A percentile compares a stretch with the other conserved stretches of the same genome.
Evolutionary conservation across 1,140 invertebrate genomes (phyloP).

Genomic region (Drosophila tristis): DNA sequence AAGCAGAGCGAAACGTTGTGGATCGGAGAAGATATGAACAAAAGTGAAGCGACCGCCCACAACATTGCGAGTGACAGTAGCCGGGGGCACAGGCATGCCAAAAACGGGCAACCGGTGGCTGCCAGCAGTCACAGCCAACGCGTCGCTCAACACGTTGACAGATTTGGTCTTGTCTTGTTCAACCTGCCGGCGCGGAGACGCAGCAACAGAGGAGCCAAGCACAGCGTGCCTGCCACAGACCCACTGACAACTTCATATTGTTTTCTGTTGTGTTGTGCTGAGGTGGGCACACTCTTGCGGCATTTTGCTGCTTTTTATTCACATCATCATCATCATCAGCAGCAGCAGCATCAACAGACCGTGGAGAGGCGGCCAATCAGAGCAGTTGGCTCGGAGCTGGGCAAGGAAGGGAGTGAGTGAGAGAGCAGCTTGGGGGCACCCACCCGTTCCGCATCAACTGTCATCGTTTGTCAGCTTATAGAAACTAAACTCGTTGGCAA

Average conservation of each 20-base stretch:
- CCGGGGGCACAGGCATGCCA: slow-evolving; percentile 22
- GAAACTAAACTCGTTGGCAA: slow-evolving; percentile 56
- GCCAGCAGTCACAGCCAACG: slow-evolving; percentile 53
- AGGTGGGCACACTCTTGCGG: slow-evolving; percentile 9
- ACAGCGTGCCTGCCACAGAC: slow-evolving; percentile 10
- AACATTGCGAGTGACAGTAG: slow-evolving; percentile 45
- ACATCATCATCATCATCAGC: slow-evolving; percentile 40
- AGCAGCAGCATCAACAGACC: slow-evolving; percentile 16
- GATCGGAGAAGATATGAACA: slow-evolving; percentile 53
- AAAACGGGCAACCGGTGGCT: slow-evolving; percentile 30
- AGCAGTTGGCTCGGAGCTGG: slow-evolving; percentile 28
- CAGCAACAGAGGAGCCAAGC: background rate
- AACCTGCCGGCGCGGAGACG: slow-evolving; percentile 50
- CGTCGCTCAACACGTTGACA: slow-evolving; percentile 72
- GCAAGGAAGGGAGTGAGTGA: background rate
- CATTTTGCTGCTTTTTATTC: slow-evolving; percentile 32
- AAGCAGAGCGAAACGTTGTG: slow-evolving; percentile 16
- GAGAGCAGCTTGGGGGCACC: slow-evolving; percentile 43
- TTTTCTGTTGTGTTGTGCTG: slow-evolving; percentile 49
- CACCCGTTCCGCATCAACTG: slow-evolving; percentile 80
- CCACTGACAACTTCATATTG: slow-evolving; percentile 77
- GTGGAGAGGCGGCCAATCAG: slow-evolving; percentile 71
- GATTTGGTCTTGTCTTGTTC: slow-evolving; percentile 75
- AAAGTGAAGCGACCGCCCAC: slow-evolving; percentile 77
- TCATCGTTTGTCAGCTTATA: slow-evolving; percentile 84